These are phyloP conservation scores for Octodon degus DNA, from an alignment of 2,113 vertebrate genomes.

Conservation along the genomic window DNA sequence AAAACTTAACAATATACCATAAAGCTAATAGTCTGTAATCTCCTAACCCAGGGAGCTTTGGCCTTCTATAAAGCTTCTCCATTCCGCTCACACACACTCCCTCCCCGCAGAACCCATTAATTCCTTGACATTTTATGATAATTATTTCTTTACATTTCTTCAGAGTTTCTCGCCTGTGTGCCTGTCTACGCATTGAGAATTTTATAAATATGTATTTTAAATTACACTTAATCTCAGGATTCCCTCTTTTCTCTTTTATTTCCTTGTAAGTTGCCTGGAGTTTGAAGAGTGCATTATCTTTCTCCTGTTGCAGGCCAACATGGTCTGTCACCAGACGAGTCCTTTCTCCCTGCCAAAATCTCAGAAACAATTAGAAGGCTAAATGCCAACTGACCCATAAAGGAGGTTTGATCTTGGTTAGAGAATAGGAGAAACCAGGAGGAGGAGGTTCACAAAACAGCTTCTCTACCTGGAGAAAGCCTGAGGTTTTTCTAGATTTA, in stretches of 20 bases:
- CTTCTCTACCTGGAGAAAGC: neutral
- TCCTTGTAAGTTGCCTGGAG: neutral
- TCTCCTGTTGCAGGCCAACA: neutral
- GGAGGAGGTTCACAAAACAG: neutral
- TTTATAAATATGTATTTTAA: neutral
- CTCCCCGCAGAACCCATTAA: neutral
- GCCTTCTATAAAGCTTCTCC: neutral
- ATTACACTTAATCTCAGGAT: neutral
- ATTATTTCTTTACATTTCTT: neutral
- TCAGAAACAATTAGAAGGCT: neutral
- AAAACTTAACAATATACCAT: neutral
- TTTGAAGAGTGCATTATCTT: neutral
- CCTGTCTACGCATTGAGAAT: neutral
- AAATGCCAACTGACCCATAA: neutral
- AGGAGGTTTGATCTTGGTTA: neutral
- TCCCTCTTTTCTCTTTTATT: neutral
- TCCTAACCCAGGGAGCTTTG: rapidly evolving
- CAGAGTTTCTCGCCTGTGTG: neutral
- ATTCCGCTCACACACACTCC: neutral
- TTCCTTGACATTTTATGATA: neutral
- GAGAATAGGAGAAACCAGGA: neutral
- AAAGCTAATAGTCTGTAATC: neutral
- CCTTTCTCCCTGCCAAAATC: neutral
- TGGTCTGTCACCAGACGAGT: neutral
- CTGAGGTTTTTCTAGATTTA: neutral